phyloP scores from a whole-genome alignment of 1,140 invertebrate species.

The Brachionus manjavacas region DNA sequence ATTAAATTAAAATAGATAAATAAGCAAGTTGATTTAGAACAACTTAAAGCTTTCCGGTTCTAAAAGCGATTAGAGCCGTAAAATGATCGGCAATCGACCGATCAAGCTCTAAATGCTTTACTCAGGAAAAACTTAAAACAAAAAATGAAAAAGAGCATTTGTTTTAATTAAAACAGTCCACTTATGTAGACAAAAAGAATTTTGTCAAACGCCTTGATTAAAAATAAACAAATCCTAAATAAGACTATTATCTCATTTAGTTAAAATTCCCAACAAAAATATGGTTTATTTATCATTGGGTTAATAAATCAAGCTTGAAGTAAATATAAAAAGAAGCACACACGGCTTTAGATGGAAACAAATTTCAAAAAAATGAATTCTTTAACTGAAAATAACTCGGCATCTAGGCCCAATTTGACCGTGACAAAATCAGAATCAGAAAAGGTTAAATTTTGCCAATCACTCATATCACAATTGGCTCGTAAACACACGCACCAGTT shows the following conservation, averaged over 20 bases:
- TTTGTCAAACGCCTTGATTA: background rate
- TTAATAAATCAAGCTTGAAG: background rate
- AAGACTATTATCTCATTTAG: background rate
- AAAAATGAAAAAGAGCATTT: background rate
- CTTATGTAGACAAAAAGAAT: background rate
- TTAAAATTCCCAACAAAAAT: background rate
- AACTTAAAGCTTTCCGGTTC: too few relatives aligned
- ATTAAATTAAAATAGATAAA: too few relatives aligned
- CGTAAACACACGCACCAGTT: background rate
- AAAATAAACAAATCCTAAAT: background rate
- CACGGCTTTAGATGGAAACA: background rate
- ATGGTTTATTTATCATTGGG: background rate
- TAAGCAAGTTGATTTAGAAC: too few relatives aligned
- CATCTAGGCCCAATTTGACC: background rate
- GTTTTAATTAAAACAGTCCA: background rate
- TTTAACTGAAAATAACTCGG: too few relatives aligned
- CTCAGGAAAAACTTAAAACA: background rate
- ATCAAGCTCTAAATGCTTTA: background rate
- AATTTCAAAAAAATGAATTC: background rate
- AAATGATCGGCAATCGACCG: background rate
- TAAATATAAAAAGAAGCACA: background rate
- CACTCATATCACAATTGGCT: background rate
- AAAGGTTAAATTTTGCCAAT: background rate
- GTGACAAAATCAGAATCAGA: background rate
- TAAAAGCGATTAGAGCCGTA: background rate